phyloP scores from a whole-genome alignment of 2,113 vertebrate genomes.

The Microcebus tavaratra region DNA sequence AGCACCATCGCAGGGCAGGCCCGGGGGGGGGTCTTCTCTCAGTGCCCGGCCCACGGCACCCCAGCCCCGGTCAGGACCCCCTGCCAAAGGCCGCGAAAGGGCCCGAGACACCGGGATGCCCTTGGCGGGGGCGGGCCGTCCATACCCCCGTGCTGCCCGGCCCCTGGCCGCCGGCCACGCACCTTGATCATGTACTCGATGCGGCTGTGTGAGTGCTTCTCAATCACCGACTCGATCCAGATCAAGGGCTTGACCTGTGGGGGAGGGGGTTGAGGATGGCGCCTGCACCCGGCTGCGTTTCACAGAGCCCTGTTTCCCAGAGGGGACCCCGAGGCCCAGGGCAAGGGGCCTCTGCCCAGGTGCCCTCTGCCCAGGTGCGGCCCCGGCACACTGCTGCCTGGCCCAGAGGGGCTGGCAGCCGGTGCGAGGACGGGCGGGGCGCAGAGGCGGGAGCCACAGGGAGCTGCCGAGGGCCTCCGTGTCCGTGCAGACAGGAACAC shows the following conservation, averaged over 20 bases:
- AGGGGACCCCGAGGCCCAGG: not conserved
- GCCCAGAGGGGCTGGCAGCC: not conserved
- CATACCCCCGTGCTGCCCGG: fast-evolving
- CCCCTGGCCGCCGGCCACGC: not conserved
- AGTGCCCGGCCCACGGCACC: not conserved
- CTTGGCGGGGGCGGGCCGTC: fast-evolving
- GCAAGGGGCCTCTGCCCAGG: too few relatives aligned
- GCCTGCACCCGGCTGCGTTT: constrained; percentile 80
- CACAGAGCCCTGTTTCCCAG: not conserved
- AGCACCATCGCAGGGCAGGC: not conserved
- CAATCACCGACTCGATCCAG: constrained; percentile 99
- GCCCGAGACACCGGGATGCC: not conserved
- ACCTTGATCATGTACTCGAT: constrained; percentile 99
- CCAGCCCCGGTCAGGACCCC: not conserved
- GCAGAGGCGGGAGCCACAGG: not conserved
- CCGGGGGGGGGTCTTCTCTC: not conserved
- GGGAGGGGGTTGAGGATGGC: not conserved
- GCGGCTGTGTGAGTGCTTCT: constrained; percentile 98
- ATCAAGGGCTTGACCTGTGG: constrained; percentile 96
- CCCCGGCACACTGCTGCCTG: too few relatives aligned
- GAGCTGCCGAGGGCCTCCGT: not conserved
- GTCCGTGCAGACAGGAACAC: too few relatives aligned
- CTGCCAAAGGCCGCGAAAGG: not conserved
- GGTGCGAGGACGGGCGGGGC: not conserved
- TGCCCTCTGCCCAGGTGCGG: not conserved